Conservation (phyloP, 2,797 vertebrate genomes). For the Acanthurus leucopareius region DNA sequence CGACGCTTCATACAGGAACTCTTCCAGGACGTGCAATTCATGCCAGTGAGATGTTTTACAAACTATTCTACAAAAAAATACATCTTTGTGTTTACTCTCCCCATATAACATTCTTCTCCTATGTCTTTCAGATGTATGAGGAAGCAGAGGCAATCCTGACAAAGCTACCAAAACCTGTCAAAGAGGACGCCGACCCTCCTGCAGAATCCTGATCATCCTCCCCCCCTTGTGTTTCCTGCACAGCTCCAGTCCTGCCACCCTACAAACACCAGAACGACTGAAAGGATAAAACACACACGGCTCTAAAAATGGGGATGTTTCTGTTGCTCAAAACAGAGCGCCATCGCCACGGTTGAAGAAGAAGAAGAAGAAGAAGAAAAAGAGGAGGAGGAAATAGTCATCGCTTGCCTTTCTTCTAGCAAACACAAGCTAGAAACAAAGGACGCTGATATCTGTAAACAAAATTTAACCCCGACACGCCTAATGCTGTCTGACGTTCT, state of each 20-base stretch:
- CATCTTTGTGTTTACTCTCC: neutral
- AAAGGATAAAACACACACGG: constrained; percentile 31
- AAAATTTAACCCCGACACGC: constrained; percentile 51
- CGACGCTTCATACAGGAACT: constrained; percentile 98
- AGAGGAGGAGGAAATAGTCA: constrained; percentile 31
- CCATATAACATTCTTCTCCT: neutral
- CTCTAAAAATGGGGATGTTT: constrained; percentile 46
- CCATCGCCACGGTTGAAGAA: constrained; percentile 39
- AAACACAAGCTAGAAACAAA: constrained; percentile 57
- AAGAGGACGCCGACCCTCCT: constrained; percentile 81
- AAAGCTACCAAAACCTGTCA: constrained; percentile 86
- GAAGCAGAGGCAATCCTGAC: constrained; percentile 96
- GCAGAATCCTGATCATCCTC: constrained; percentile 89
- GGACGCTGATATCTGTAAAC: constrained; percentile 58
- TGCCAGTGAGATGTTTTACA: constrained; percentile 86
- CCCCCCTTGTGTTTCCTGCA: constrained; percentile 33
- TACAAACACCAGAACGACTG: constrained; percentile 44
- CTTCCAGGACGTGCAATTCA: constrained; percentile 98
- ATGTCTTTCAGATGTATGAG: constrained; percentile 92
- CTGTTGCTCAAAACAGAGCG: constrained; percentile 58
- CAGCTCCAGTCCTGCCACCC: constrained; percentile 51
- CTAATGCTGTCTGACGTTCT: constrained; percentile 68
- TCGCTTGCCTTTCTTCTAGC: constrained; percentile 48
- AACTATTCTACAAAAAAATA: neutral
- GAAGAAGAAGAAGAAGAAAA: constrained; percentile 31